Base-by-base conservation (phyloP, 2,113 vertebrate genomes). In the Danionella cerebrum region DNA sequence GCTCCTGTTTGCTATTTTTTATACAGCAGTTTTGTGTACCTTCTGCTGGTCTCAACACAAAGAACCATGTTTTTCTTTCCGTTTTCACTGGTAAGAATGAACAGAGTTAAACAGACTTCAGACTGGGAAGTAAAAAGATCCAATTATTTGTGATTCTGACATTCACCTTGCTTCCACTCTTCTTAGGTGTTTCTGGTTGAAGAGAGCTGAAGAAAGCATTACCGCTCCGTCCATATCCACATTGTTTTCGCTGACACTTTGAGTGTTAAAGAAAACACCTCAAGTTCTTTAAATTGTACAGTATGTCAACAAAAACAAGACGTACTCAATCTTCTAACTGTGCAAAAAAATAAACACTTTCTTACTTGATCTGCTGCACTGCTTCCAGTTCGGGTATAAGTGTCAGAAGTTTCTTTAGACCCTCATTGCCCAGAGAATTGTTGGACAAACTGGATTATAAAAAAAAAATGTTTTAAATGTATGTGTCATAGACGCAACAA, bases 221-320 rank as follows among this genome's bases (percentile, higher is more conserved):
- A 86, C 74, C 41, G 88, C 77, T 0, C 85, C 84, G 0, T 78
- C 75, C 83, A 89, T 73, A 60, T 82, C 85, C 38, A 92, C 71
- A 18, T 12, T 19, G 18, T 94, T 97, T 54, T 84, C 44, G 36
- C 89, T 86, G 74, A 88, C 73, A 67, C 94, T 98, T 67, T 7
- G 19, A 44, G 67, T 33, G 10, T 65, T 14, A 45, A 44, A 14
- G 35, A 24, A 70, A 33, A 71, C 2, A 45, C 3, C 53, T 33
- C n/a, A n/a, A n/a, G n/a, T n/a, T n/a, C n/a, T n/a, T n/a, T n/a
- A n/a, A n/a, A n/a, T n/a, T n/a, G n/a, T n/a, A 31, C 29, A 31
- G 22, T 39, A 19, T 16, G 3, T 41, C 68, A 57, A 12, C 12
- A 35, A 21, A 58, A 51, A 24, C n/a, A n/a, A n/a, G n/a, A n/a